Percentiles rank a stretch among this genome's conserved stretches.
phyloP scores from a whole-genome alignment of 2,113 vertebrate species.

The Marmota flaviventris region DNA sequence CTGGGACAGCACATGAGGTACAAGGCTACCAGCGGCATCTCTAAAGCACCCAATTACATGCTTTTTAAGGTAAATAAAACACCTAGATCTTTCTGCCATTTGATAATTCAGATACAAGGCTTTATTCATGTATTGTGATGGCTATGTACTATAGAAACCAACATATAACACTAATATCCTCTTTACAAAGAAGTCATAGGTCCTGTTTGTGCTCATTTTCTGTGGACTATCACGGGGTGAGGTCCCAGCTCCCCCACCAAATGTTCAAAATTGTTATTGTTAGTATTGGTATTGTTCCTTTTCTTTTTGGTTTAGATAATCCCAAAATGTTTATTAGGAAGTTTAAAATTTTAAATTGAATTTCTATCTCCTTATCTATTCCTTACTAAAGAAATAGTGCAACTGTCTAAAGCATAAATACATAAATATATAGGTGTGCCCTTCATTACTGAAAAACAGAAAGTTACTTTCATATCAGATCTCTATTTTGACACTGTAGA shows the following conservation, averaged over 20 bases:
- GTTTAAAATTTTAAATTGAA: not conserved
- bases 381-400: not conserved
- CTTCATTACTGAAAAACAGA: not conserved
- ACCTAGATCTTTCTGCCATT: not conserved
- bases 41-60: not conserved
- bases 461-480: not conserved
- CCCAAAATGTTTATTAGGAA: not conserved
- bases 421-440: not conserved
- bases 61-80: not conserved
- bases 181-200: not conserved
- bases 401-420: not conserved
- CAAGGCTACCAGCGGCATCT: not conserved
- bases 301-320: not conserved
- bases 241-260: not conserved
- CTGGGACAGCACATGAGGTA: not conserved
- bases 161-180: not conserved
- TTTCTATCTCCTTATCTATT: not conserved
- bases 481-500: not conserved
- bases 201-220: not conserved
- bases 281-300: not conserved
- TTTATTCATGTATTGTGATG: not conserved
- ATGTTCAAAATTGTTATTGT: not conserved
- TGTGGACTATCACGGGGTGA: not conserved
- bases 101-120: not conserved
- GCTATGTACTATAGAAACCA: not conserved